Evolutionary conservation across 2,888 invertebrate genomes (phyloP).

Genomic region (Poecilus cupreus): DNA sequence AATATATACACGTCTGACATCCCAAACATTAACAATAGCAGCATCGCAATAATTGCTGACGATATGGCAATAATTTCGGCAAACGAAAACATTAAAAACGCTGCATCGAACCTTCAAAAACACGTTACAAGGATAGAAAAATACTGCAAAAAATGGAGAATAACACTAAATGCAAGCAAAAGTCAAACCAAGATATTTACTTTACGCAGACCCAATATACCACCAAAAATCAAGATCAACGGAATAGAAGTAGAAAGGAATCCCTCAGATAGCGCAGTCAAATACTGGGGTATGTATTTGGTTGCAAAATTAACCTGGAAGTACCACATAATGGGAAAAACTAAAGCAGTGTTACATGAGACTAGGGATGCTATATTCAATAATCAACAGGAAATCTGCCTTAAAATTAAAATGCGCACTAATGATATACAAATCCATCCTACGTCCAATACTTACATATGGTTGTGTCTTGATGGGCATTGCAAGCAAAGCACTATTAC

Average conservation of each 20-base stretch:
- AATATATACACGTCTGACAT: neutral
- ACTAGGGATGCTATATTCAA: neutral
- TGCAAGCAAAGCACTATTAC: too few species aligned
- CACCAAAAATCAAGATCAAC: neutral
- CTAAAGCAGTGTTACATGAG: neutral
- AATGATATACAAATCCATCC: neutral
- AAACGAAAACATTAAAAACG: neutral
- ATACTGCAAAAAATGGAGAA: neutral
- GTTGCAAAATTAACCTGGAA: neutral
- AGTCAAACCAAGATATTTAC: neutral
- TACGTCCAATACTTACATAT: too few species aligned
- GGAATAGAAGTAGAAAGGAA: neutral
- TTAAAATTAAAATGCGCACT: neutral
- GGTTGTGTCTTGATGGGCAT: too few species aligned
- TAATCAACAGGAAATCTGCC: neutral
- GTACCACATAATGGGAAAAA: neutral
- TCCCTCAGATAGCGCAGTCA: neutral
- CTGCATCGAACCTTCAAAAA: neutral
- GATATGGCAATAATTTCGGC: neutral
- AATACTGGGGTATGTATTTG: neutral
- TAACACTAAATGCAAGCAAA: neutral
- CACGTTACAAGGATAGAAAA: neutral
- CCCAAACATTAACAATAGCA: neutral
- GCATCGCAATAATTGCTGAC: neutral
- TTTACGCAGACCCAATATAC: neutral